phyloP scores from a whole-genome alignment of 2,797 vertebrate species.

The Artibeus jamaicensis region DNA sequence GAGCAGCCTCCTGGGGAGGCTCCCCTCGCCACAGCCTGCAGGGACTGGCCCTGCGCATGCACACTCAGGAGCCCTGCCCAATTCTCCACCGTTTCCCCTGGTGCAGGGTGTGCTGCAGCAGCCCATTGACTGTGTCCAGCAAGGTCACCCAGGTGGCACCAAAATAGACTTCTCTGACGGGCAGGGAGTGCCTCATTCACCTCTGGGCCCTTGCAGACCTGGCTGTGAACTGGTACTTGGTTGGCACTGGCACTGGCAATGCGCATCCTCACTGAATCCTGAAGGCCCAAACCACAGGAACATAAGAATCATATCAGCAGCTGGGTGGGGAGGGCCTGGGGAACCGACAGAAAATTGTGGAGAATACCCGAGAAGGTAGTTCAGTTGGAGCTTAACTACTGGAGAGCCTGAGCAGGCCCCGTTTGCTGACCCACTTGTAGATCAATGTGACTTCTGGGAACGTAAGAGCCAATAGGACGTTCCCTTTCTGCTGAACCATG shows the following conservation, averaged over 20 bases:
- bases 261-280: neutral
- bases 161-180: neutral
- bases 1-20: fast-evolving
- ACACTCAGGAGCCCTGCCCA: neutral
- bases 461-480: neutral
- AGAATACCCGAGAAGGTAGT: neutral
- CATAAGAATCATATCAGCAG: neutral
- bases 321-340: neutral
- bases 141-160: neutral
- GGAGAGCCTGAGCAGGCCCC: neutral
- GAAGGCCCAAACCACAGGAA: neutral
- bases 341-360: neutral
- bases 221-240: neutral
- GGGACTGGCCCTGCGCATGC: fast-evolving
- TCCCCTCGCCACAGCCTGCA: fast-evolving
- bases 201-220: neutral
- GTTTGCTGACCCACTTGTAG: neutral
- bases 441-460: neutral
- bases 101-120: slow-evolving; percentile 86
- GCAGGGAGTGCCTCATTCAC: neutral
- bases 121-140: slow-evolving; percentile 90
- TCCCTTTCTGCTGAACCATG: neutral
- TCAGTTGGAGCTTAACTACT: neutral
- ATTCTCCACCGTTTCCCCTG: neutral
- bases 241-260: neutral